These are phyloP conservation scores for Teinopalpus imperialis DNA, from an alignment of 2,888 invertebrate genomes.

Conservation along the genomic window DNA sequence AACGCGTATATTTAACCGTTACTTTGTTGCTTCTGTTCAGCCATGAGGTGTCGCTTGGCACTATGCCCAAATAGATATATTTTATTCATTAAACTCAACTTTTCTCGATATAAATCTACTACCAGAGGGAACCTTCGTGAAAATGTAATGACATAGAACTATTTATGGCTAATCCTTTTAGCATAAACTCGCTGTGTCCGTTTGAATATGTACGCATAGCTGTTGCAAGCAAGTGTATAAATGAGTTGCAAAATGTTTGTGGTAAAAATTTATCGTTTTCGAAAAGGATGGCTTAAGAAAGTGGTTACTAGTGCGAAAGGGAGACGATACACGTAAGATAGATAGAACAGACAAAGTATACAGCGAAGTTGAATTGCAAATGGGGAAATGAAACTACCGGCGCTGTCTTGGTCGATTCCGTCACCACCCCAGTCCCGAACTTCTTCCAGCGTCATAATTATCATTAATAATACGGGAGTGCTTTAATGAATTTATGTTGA, in stretches of 20 bases:
- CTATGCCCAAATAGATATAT: constrained; percentile 70
- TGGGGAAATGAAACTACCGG: constrained; percentile 71
- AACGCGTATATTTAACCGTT: constrained; percentile 23
- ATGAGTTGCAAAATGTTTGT: constrained; percentile 46
- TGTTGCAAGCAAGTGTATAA: constrained; percentile 58
- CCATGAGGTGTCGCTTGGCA: constrained; percentile 65
- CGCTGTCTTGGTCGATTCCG: constrained; percentile 49
- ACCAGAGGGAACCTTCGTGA: constrained; percentile 71
- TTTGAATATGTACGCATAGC: constrained; percentile 56
- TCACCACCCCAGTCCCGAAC: constrained; percentile 50
- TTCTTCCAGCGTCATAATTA: constrained; percentile 71
- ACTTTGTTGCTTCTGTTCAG: constrained; percentile 28
- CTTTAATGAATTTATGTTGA: constrained; percentile 71
- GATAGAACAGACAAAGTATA: constrained; percentile 49
- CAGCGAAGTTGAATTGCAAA: constrained; percentile 76
- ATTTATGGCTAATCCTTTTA: constrained; percentile 80
- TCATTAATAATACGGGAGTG: constrained; percentile 71
- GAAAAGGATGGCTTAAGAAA: constrained; percentile 43
- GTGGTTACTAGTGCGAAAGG: constrained; percentile 39
- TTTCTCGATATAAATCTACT: constrained; percentile 75
- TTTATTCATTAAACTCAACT: constrained; percentile 79
- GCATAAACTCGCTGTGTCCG: constrained; percentile 67
- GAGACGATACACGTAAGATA: constrained; percentile 36
- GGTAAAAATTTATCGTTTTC: constrained; percentile 48
- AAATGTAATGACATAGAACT: constrained; percentile 77